Percentiles rank a stretch among this genome's conserved stretches.
Evolutionary conservation across 2,888 invertebrate species (phyloP).

Genomic region (Chrysina gloriosa): DNA sequence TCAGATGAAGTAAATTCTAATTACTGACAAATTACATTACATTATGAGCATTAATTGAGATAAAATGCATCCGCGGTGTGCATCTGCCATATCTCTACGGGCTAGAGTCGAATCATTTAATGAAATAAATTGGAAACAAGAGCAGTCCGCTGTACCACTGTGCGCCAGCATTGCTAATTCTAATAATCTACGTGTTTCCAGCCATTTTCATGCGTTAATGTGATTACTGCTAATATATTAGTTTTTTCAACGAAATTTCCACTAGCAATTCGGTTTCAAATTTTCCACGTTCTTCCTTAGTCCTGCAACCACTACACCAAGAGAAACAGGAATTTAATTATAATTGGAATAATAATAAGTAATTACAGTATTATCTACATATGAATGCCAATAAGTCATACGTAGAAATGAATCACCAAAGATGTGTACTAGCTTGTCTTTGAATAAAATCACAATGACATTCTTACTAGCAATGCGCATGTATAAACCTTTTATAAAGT

Average conservation of each 20-base stretch:
- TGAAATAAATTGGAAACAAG: slow-evolving; percentile 31
- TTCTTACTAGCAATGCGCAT: too few species aligned
- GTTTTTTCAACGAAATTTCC: background rate
- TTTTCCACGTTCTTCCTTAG: background rate
- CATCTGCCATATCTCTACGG: slow-evolving; percentile 21
- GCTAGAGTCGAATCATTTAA: slow-evolving; percentile 18
- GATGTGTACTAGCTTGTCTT: too few species aligned
- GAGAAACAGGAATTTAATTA: too few species aligned
- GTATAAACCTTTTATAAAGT: too few species aligned
- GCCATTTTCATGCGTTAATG: background rate
- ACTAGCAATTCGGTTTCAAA: background rate
- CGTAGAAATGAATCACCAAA: too few species aligned
- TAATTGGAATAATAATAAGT: too few species aligned
- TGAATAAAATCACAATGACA: too few species aligned
- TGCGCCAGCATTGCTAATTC: background rate
- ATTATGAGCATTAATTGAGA: slow-evolving; percentile 24
- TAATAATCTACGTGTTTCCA: slow-evolving; percentile 4
- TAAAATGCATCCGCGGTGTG: slow-evolving; percentile 23
- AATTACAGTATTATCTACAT: too few species aligned
- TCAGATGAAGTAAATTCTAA: slow-evolving; percentile 25
- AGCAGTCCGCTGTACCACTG: background rate
- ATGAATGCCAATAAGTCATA: too few species aligned
- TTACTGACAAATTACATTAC: slow-evolving; percentile 26
- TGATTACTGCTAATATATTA: background rate
- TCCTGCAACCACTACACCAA: background rate